Conservation (phyloP, 2,113 vertebrate species). For the Passer domesticus region DNA sequence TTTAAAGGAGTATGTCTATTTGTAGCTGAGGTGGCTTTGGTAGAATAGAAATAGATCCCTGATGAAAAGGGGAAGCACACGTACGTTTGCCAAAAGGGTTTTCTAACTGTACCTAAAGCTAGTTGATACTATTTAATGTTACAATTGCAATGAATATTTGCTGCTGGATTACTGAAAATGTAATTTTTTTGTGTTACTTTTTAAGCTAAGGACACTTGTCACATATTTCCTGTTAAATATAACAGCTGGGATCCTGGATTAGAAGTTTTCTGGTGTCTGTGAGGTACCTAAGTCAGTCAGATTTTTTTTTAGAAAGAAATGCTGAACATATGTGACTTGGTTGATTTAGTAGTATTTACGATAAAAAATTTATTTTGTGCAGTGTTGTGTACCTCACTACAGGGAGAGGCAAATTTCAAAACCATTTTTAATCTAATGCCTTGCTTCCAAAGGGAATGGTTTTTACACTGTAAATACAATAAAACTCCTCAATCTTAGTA, state of each 20-base stretch:
- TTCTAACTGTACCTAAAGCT: not conserved
- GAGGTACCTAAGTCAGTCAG: not conserved
- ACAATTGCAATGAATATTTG: not conserved
- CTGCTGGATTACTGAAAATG: not conserved
- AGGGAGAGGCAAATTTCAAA: not conserved
- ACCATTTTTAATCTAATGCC: rapidly evolving
- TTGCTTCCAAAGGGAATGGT: not conserved
- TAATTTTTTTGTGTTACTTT: not conserved
- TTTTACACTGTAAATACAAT: not conserved
- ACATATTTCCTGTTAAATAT: not conserved
- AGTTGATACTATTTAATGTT: not conserved
- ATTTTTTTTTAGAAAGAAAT: not conserved
- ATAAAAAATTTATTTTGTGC: not conserved
- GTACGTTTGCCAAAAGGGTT: not conserved
- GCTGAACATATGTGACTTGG: not conserved
- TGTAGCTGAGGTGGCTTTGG: not conserved
- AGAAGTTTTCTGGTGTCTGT: not conserved
- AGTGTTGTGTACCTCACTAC: not conserved
- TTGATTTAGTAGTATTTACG: not conserved
- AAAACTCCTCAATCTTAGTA: not conserved
- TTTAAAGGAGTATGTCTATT: not conserved
- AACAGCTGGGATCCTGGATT: not conserved
- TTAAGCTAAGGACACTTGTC: not conserved
- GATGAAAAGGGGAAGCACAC: not conserved
- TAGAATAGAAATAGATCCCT: not conserved